Percentiles rank a stretch among this genome's conserved stretches.
Evolutionary conservation across 1,140 invertebrate genomes (phyloP).

Genomic region (Coboldia fuscipes): DNA sequence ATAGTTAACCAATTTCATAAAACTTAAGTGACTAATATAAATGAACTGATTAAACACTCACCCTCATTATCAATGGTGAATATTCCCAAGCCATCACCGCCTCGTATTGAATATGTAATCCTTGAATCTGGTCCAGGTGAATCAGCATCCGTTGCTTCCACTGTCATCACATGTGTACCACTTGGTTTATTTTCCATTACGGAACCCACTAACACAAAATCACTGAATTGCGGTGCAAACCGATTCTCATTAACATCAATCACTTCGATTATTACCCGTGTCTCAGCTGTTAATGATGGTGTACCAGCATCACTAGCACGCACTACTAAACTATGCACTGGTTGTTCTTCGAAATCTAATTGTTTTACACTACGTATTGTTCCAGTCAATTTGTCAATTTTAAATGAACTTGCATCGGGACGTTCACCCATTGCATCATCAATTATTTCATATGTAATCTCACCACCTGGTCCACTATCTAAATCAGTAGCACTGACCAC

Average conservation of each 20-base stretch:
- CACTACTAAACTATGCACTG: slow-evolving; percentile 70
- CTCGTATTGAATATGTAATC: slow-evolving; percentile 68
- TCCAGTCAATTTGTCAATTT: slow-evolving; percentile 62
- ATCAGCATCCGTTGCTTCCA: slow-evolving; percentile 61
- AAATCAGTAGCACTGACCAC: slow-evolving; percentile 69
- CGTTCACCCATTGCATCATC: slow-evolving; percentile 36
- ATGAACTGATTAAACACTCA: slow-evolving; percentile 31
- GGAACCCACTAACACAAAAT: slow-evolving; percentile 47
- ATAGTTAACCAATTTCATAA: too few species aligned
- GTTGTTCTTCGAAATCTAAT: slow-evolving; percentile 72
- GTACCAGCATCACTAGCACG: slow-evolving; percentile 59
- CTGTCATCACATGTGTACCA: slow-evolving; percentile 49
- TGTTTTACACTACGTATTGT: slow-evolving; percentile 51
- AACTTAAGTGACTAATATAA: too few species aligned
- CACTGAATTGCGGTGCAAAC: slow-evolving; percentile 61
- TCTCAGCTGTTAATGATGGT: slow-evolving; percentile 47
- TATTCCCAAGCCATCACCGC: slow-evolving; percentile 72
- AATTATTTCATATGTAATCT: slow-evolving; percentile 50
- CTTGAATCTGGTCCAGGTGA: slow-evolving; percentile 50
- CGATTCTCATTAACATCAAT: slow-evolving; percentile 86
- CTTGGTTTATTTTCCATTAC: slow-evolving; percentile 55
- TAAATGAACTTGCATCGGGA: slow-evolving; percentile 34
- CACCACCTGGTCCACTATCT: slow-evolving; percentile 60
- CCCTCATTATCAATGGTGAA: slow-evolving; percentile 83
- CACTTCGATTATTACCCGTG: slow-evolving; percentile 63